These are phyloP conservation scores for Polyommatus icarus DNA, from an alignment of 2,888 invertebrate species.

Conservation along the genomic window DNA sequence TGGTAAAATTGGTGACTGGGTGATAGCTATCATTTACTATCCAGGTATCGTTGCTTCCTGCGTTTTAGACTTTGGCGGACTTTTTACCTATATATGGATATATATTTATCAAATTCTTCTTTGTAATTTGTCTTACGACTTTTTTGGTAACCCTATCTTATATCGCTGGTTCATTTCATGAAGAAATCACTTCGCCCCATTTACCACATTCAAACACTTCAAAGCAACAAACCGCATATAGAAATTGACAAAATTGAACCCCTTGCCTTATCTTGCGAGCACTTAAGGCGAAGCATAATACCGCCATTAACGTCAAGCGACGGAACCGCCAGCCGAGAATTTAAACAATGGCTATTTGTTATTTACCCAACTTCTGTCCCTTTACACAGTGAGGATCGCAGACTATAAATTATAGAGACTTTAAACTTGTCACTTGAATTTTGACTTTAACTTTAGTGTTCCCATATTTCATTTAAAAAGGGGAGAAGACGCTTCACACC, in stretches of 20 bases:
- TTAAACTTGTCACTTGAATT: conserved; percentile 29
- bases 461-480: too few species aligned
- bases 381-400: conserved; percentile 47
- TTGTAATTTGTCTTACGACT: too few species aligned
- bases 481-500: too few species aligned
- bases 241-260: conserved; percentile 33
- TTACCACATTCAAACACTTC: not conserved
- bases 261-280: conserved; percentile 39
- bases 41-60: too few species aligned
- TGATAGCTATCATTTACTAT: too few species aligned
- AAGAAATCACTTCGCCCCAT: not conserved
- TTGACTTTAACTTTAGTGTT: not conserved
- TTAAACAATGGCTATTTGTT: conserved; percentile 50
- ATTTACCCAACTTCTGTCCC: conserved; percentile 49
- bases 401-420: conserved; percentile 37
- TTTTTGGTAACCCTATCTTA: too few species aligned
- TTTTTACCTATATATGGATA: too few species aligned
- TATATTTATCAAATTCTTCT: too few species aligned
- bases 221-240: not conserved
- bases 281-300: conserved; percentile 45
- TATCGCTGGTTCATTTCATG: too few species aligned
- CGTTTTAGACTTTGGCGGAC: too few species aligned
- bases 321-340: conserved; percentile 44
- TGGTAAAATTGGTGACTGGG: too few species aligned
- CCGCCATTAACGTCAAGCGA: conserved; percentile 46